These are phyloP conservation scores for Mizuhopecten yessoensis DNA, from an alignment of 1,140 invertebrate species.

Conservation along the genomic window DNA sequence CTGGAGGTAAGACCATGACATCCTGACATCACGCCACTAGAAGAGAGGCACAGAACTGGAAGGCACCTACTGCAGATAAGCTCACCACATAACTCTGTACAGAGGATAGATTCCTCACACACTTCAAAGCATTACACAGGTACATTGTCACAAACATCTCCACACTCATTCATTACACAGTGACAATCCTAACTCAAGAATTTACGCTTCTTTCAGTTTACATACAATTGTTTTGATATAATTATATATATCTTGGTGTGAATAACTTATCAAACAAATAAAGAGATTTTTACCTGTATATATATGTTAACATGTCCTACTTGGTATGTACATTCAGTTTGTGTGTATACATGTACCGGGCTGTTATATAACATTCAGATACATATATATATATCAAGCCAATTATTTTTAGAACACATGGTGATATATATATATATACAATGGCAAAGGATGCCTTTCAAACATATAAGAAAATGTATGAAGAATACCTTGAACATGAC, in stretches of 20 bases:
- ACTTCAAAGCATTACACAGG: not conserved
- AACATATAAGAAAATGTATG: not conserved
- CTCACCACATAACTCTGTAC: not conserved
- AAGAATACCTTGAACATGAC: not conserved
- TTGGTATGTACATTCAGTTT: not conserved
- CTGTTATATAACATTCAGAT: no score
- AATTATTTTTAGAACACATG: not conserved
- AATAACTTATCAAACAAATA: no score
- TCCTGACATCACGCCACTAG: not conserved
- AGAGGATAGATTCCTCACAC: not conserved
- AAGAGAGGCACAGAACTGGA: not conserved
- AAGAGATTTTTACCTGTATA: not conserved
- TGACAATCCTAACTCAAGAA: no score
- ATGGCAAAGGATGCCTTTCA: not conserved
- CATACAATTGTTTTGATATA: not conserved
- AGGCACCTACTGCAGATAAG: not conserved
- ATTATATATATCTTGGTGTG: no score
- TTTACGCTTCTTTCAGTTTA: not conserved
- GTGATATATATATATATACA: not conserved
- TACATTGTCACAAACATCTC: not conserved
- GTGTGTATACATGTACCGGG: not conserved
- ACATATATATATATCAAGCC: not conserved
- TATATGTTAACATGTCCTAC: not conserved
- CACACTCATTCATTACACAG: not conserved
- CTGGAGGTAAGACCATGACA: not conserved